Evolutionary conservation across 1,140 invertebrate species (phyloP).

Genomic region (silkworm (Bombyx mori)): ASM3026992v2 NC_085125.1:7928001-7928500

Average conservation of each 20-base stretch:
- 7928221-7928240: conserved; percentile 25
- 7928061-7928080: conserved; percentile 21
- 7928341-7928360: conserved; percentile 23
- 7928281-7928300: conserved; percentile 9
- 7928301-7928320: conserved; percentile 13
- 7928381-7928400: conserved; percentile 45
- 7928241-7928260: conserved; percentile 29
- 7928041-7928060: conserved; percentile 43
- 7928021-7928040: conserved; percentile 34
- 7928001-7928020: conserved; percentile 37
- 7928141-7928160: conserved; percentile 13
- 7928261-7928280: conserved; percentile 35
- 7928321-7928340: conserved; percentile 6
- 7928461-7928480: conserved; percentile 42
- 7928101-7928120: conserved; percentile 36
- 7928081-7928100: conserved; percentile 21
- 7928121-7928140: conserved; percentile 29
- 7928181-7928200: conserved; percentile 15
- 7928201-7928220: conserved; percentile 26
- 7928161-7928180: conserved; percentile 27
- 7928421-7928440: conserved; percentile 45
- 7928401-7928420: conserved; percentile 50
- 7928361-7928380: conserved; percentile 16
- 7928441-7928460: conserved; percentile 22
- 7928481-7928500: conserved; percentile 62